Conservation (phyloP, 2,113 vertebrate species). For the Tachysurus vachellii region DNA sequence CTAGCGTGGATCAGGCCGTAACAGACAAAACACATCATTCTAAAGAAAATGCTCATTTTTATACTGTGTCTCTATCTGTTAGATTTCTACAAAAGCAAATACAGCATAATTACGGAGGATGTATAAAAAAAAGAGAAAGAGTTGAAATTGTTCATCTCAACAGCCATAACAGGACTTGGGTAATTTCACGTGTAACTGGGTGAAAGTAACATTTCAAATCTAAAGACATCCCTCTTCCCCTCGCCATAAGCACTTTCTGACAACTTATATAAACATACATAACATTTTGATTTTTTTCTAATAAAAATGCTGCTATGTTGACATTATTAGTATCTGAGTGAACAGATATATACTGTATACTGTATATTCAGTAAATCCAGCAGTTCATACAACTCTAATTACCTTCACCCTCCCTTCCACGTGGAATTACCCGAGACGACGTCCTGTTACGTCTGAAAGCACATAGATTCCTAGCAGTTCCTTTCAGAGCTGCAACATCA, state of each 20-base stretch:
- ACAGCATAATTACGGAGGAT: background rate
- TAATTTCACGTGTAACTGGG: background rate
- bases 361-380: too few relatives aligned
- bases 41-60: background rate
- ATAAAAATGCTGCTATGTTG: background rate
- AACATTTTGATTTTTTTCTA: background rate
- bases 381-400: background rate
- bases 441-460: background rate
- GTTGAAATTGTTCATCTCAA: background rate
- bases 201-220: background rate
- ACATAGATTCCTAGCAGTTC: background rate
- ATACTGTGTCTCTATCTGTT: background rate
- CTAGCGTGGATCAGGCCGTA: constrained; percentile 51
- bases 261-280: background rate
- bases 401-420: background rate
- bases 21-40: background rate
- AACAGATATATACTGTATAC: background rate
- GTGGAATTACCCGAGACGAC: background rate
- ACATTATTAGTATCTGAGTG: background rate
- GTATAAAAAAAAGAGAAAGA: background rate
- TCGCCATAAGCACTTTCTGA: background rate
- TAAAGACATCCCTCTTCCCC: background rate
- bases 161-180: background rate
- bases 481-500: background rate
- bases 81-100: background rate